These are phyloP conservation scores for Nematostella vectensis DNA, from an alignment of 92 coral and sea anemone genomes.

Conservation along the genomic window DNA sequence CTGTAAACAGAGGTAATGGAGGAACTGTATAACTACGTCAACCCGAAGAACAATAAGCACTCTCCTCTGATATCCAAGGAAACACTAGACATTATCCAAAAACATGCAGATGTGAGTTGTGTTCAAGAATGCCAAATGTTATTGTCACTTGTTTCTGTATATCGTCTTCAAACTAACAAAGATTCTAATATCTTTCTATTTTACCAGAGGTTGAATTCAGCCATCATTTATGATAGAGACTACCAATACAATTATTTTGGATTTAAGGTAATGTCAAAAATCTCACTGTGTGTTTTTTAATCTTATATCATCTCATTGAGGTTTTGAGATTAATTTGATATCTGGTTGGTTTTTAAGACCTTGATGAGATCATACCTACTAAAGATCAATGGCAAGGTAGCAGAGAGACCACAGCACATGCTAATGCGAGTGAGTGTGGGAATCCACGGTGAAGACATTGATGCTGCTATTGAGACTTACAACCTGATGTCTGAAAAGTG, in stretches of 20 bases:
- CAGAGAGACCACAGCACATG: conserved; percentile 97
- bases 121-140: not conserved
- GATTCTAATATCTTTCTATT: too few relatives aligned
- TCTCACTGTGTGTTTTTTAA: too few relatives aligned
- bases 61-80: conserved; percentile 86
- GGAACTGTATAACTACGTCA: conserved; percentile 75
- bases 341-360: conserved; percentile 71
- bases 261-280: conserved; percentile 77
- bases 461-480: conserved; percentile 84
- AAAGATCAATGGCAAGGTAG: conserved; percentile 79
- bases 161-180: too few relatives aligned
- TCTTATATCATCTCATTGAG: too few relatives aligned
- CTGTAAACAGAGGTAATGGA: conserved; percentile 94
- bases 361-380: conserved; percentile 85
- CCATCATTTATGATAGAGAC: conserved; percentile 92
- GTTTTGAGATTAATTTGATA: too few relatives aligned
- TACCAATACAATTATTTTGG: conserved; percentile 96
- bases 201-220: conserved; percentile 74
- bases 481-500: conserved; percentile 84
- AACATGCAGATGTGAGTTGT: conserved; percentile 79
- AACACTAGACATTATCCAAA: conserved; percentile 53
- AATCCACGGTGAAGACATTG: conserved; percentile 81
- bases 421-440: conserved; percentile 94
- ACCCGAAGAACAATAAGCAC: conserved; percentile 81
- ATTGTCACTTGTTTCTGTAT: not conserved